Evolutionary conservation across 2,797 vertebrate species (phyloP), one percentile per base, ranked within the genome.

Genomic region (Muscicapa comitata): DNA sequence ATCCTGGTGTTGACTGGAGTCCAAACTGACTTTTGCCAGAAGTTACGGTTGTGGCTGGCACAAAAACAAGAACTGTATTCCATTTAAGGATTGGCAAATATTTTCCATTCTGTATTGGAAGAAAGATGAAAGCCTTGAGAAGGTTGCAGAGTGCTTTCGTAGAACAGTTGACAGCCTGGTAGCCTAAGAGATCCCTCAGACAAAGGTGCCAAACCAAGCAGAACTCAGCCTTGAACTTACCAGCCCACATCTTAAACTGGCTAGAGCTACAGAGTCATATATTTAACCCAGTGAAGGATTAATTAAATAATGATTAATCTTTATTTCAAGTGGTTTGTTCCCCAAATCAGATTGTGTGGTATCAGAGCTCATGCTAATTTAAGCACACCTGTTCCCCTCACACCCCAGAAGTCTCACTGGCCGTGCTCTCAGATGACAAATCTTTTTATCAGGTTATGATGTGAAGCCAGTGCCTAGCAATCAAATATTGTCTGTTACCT

Each of bases 21-120:
- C 88, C 90, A 92, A 89, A 74, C 5, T 6, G 57, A 71, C 33
- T 79, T 77, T 74, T 86, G 80, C 83, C 77, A 94, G 74, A 76
- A 95, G 93, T 88, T 85, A 88, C 58, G 61, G 74, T 54, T 57
- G 59, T 33, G 76, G 70, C 73, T 95, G 90, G 81, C 85, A 90
- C 11, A 24, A 83, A 94, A 76, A 24, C 42, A 80, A 82, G 75
- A 80, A 65, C 65, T 40, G 40, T 37, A 74, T 74, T 86, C 85
- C 73, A 80, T 25, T 47, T 26, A 61, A 62, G 76, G 50, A 26
- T 0, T 62, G 61, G 75, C 78, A 91, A 94, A 86, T 23, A 80
- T 47, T 92, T 93, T 84, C 55, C 28, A 62, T 88, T 88, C 68
- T 29, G 4, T 29, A 59, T 3, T 63, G 73, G 74, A 48, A 61